Evolutionary conservation across 2,797 vertebrate genomes (phyloP).

Genomic region (Paratrypauchen microcephalus): DNA sequence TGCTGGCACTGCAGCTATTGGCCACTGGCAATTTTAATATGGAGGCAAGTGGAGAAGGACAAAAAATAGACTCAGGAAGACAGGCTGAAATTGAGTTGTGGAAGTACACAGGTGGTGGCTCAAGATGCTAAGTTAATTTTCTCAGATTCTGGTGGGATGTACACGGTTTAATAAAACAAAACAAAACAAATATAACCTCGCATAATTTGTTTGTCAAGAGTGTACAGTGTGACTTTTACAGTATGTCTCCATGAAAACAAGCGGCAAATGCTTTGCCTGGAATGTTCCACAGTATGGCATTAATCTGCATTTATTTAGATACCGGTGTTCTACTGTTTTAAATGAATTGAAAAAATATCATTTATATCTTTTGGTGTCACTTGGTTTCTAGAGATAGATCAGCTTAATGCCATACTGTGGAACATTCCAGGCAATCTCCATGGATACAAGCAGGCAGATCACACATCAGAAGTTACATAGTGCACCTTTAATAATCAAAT

Average conservation of each 20-base stretch:
- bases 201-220: not conserved
- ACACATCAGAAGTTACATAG: too few relatives aligned
- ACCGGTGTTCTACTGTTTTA: too few relatives aligned
- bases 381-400: too few relatives aligned
- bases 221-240: not conserved
- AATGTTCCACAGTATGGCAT: too few relatives aligned
- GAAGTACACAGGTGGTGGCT: conserved; percentile 1
- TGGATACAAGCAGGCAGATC: too few relatives aligned
- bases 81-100: conserved; percentile 3
- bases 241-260: not conserved
- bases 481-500: too few relatives aligned
- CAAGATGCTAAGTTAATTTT: not conserved
- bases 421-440: too few relatives aligned
- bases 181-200: not conserved
- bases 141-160: not conserved
- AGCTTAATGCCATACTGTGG: too few relatives aligned
- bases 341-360: too few relatives aligned
- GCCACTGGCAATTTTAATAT: conserved; percentile 58
- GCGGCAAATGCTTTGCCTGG: too few relatives aligned
- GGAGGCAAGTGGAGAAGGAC: conserved; percentile 35
- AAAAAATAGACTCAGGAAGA: not conserved
- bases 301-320: too few relatives aligned
- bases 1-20: conserved; percentile 71
- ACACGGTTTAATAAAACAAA: not conserved
- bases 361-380: too few relatives aligned